A percentile compares a stretch with the other conserved stretches of the same genome.
Conservation (phyloP, 64 coral and sea anemone species). For the Orbicella faveolata region DNA sequence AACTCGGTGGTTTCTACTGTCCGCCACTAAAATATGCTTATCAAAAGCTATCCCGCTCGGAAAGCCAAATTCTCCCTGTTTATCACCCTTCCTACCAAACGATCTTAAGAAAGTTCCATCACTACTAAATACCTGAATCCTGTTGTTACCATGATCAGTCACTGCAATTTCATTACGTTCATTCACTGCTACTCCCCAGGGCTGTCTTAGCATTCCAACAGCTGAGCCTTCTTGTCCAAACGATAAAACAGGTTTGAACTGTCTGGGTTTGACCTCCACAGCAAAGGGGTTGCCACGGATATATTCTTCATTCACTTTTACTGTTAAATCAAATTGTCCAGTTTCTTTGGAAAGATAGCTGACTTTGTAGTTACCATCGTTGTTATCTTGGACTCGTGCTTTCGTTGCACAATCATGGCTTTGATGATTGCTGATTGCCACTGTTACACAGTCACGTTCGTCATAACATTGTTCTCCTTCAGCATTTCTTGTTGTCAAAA, state of each 20-base stretch:
- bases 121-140: neutral
- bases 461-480: neutral
- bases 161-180: slow-evolving; percentile 2
- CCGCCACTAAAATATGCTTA: neutral
- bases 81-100: neutral
- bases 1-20: neutral
- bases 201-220: neutral
- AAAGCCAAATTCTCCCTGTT: neutral
- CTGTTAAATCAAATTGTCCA: no score
- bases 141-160: neutral
- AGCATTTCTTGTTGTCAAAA: no score
- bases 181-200: neutral
- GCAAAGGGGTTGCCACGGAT: neutral
- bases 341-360: no score
- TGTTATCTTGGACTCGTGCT: no score
- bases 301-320: no score
- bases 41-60: neutral
- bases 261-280: neutral
- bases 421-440: neutral
- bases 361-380: no score
- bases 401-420: no score
- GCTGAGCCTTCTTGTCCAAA: neutral
- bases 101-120: slow-evolving; percentile 4
- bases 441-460: neutral
- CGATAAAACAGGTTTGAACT: neutral